phyloP scores from a whole-genome alignment of 2,888 invertebrate species.

The Lepidochitona cinerea region DNA sequence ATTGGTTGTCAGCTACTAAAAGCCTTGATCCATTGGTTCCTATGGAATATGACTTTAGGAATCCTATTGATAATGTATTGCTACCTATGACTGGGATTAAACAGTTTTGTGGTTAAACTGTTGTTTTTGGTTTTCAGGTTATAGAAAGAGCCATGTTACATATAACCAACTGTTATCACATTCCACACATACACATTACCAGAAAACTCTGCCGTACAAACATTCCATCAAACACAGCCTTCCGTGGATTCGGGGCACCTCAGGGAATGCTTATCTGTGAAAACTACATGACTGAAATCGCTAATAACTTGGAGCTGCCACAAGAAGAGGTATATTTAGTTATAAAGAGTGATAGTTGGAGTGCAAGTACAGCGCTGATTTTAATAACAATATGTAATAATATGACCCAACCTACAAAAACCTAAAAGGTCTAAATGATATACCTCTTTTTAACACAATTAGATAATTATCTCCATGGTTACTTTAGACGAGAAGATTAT shows the following conservation, averaged over 20 bases:
- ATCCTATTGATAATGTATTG: background rate
- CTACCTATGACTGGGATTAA: background rate
- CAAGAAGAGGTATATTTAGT: constrained; percentile 79
- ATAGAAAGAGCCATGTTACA: constrained; percentile 88
- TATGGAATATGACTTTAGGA: too few relatives aligned
- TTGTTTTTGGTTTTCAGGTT: constrained; percentile 75
- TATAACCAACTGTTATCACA: constrained; percentile 77
- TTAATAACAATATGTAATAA: too few relatives aligned
- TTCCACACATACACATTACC: constrained; percentile 82
- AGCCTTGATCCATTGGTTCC: too few relatives aligned
- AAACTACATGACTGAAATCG: constrained; percentile 68
- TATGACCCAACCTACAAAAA: too few relatives aligned
- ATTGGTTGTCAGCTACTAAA: too few relatives aligned
- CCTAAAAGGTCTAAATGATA: too few relatives aligned
- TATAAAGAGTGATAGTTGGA: too few relatives aligned
- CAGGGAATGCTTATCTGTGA: constrained; percentile 56
- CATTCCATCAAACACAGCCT: constrained; percentile 92
- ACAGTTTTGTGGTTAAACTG: background rate
- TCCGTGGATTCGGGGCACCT: constrained; percentile 74
- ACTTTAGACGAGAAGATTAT: too few relatives aligned
- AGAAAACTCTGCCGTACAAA: constrained; percentile 85
- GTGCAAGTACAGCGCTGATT: too few relatives aligned
- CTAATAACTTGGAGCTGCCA: constrained; percentile 79
- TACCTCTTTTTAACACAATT: too few relatives aligned
- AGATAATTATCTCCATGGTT: too few relatives aligned